phyloP scores from a whole-genome alignment of 1,140 invertebrate genomes.

The Rhagoletis pomonella region DNA sequence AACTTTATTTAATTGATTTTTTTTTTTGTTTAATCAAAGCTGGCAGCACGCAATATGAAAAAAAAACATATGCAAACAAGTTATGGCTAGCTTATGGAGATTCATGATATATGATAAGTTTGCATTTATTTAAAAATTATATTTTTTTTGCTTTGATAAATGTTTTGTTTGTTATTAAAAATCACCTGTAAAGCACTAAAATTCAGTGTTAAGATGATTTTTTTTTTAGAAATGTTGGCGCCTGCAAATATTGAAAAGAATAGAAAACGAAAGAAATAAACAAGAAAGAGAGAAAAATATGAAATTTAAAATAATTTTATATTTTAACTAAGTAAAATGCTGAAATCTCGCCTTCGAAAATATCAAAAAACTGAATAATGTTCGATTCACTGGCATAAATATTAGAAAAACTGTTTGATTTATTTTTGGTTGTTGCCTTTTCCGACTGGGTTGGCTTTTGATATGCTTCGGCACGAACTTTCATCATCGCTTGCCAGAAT shows the following conservation, averaged over 20 bases:
- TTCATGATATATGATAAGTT: not conserved
- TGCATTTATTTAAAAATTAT: not conserved
- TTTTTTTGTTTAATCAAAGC: not conserved
- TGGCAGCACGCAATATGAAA: too few relatives aligned
- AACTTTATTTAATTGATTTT: not conserved
- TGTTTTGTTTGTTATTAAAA: not conserved
- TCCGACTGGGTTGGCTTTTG: too few relatives aligned
- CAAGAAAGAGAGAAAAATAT: not conserved
- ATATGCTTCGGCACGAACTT: too few relatives aligned
- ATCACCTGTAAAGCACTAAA: slow-evolving; percentile 44
- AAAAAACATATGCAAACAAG: too few relatives aligned
- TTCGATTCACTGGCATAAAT: not conserved
- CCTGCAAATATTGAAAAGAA: slow-evolving; percentile 25
- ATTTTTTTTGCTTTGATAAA: not conserved
- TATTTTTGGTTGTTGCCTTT: too few relatives aligned
- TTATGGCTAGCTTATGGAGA: too few relatives aligned
- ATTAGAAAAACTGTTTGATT: too few relatives aligned
- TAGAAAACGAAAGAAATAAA: slow-evolving; percentile 25
- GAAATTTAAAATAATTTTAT: not conserved
- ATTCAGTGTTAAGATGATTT: slow-evolving; percentile 7
- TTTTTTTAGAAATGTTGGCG: slow-evolving; percentile 45
- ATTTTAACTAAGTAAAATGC: not conserved
- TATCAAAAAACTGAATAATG: not conserved
- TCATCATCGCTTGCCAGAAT: too few relatives aligned
- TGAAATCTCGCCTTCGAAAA: not conserved